A percentile compares a stretch with the other conserved stretches of the same genome.
Conservation (phyloP, 2,113 vertebrate genomes). For the Trichechus manatus region DNA sequence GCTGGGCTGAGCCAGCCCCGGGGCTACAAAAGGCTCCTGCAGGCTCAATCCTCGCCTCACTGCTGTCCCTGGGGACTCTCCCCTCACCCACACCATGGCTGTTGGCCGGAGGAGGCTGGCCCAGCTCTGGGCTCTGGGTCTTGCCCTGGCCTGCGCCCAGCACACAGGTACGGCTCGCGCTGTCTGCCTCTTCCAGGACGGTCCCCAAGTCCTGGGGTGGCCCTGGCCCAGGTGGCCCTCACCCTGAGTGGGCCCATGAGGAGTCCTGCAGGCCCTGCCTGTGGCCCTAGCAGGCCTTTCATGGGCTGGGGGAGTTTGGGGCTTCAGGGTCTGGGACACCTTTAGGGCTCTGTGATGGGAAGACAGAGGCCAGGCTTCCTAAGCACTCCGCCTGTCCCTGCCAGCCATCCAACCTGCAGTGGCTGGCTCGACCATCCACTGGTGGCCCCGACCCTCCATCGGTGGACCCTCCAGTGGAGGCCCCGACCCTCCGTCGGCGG, state of each 20-base stretch:
- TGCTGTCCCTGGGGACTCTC: constrained; percentile 53
- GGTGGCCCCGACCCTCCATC: no score
- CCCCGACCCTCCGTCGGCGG: no score
- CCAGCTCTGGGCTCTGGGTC: constrained; percentile 85
- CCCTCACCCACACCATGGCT: constrained; percentile 82
- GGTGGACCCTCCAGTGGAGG: no score
- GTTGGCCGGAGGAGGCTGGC: constrained; percentile 75
- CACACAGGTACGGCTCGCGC: constrained; percentile 79
- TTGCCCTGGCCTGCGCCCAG: constrained; percentile 77
- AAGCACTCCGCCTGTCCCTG: rapidly evolving
- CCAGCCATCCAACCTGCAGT: not conserved
- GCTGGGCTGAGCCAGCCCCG: constrained; percentile 83
- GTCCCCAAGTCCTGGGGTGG: not conserved
- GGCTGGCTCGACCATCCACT: not conserved
- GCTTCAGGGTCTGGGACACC: not conserved
- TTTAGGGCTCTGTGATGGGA: not conserved
- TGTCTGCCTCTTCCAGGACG: rapidly evolving
- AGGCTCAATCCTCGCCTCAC: constrained; percentile 78
- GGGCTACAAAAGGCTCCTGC: constrained; percentile 86
- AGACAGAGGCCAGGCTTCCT: not conserved
- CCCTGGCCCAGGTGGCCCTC: not conserved
- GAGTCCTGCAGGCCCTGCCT: not conserved
- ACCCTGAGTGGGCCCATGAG: rapidly evolving
- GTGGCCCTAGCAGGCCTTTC: not conserved
- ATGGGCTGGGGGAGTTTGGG: not conserved